Conservation (phyloP, 1,140 invertebrate species). For the Calycopis cecrops region DNA sequence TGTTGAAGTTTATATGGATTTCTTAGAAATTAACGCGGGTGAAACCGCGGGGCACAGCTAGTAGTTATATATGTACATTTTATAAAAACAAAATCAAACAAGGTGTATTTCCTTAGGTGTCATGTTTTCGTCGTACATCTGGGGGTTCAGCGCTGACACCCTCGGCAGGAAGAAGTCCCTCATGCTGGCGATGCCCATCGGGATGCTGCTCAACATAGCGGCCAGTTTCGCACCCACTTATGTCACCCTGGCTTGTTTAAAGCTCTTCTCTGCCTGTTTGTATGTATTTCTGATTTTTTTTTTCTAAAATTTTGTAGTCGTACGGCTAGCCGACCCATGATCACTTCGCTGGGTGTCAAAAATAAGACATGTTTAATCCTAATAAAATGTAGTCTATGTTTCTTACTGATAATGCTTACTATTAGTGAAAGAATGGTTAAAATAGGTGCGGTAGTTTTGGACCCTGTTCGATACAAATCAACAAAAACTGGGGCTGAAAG, state of each 20-base stretch:
- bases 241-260: slow-evolving; percentile 32
- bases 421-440: no score
- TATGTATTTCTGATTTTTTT: slow-evolving; percentile 32
- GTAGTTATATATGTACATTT: background rate
- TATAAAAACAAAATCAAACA: slow-evolving; percentile 3
- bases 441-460: no score
- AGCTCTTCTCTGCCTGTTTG: slow-evolving; percentile 49
- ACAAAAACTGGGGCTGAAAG: no score
- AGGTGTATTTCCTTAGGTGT: slow-evolving; percentile 34
- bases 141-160: slow-evolving; percentile 52
- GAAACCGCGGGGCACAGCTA: no score
- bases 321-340: no score
- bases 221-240: slow-evolving; percentile 44
- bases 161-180: slow-evolving; percentile 41
- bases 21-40: no score
- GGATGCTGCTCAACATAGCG: slow-evolving; percentile 33
- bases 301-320: background rate
- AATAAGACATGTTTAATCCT: no score
- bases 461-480: no score
- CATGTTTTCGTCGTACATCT: slow-evolving; percentile 50
- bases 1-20: no score
- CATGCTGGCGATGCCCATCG: slow-evolving; percentile 46
- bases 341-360: no score
- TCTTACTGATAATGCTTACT: no score
- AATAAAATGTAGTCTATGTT: no score